These are phyloP conservation scores for Andinoacara biseriatus DNA, from an alignment of 2,113 vertebrate species.

Conservation along the genomic window DNA sequence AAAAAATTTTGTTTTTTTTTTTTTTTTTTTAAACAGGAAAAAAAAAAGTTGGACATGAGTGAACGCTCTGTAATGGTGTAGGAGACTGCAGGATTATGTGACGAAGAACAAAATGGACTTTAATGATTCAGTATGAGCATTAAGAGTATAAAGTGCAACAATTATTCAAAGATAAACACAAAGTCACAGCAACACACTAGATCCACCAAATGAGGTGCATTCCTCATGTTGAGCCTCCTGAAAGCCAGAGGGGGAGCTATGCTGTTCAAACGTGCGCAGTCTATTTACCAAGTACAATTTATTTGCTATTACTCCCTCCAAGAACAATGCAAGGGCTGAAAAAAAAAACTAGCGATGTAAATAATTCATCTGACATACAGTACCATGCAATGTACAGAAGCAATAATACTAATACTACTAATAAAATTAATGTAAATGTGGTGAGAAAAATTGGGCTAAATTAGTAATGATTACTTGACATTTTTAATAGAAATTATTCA, in stretches of 20 bases:
- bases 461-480: not conserved
- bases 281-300: not conserved
- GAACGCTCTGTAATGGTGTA: not conserved
- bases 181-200: not conserved
- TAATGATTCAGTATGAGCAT: not conserved
- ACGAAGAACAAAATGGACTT: not conserved
- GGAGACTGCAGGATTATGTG: not conserved
- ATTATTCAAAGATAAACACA: not conserved
- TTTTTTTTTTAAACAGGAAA: not conserved
- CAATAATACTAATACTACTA: not conserved
- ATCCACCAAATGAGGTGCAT: slow-evolving; percentile 2
- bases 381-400: not conserved
- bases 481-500: not conserved
- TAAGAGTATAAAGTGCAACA: not conserved
- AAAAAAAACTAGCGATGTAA: not conserved
- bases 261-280: slow-evolving; percentile 7
- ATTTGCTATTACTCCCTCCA: slow-evolving; percentile 9
- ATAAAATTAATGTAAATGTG: not conserved
- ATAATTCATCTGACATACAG: not conserved
- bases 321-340: not conserved
- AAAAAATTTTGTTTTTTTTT: slow-evolving; percentile 12
- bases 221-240: slow-evolving; percentile 31
- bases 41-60: not conserved
- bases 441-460: not conserved
- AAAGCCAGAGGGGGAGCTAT: slow-evolving; percentile 60